These are phyloP conservation scores for Ophion costatus DNA, from an alignment of 2,888 invertebrate genomes.

Conservation along the genomic window DNA sequence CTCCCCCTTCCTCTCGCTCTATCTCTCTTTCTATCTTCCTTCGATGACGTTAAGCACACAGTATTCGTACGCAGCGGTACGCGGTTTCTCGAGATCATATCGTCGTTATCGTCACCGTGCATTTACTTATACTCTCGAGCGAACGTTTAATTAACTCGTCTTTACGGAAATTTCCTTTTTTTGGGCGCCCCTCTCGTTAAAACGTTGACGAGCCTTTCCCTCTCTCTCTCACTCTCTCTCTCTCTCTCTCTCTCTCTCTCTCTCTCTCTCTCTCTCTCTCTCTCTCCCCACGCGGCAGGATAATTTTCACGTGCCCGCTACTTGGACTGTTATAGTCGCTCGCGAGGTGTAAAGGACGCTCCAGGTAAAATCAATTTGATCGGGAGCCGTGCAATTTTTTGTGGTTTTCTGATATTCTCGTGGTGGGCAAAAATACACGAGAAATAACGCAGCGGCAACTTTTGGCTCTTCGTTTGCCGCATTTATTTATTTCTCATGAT, in stretches of 20 bases:
- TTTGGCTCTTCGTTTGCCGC: too few species aligned
- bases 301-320: constrained; percentile 49
- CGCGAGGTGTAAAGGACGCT: not conserved
- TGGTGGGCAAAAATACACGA: too few species aligned
- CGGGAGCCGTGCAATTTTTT: not conserved
- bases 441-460: too few species aligned
- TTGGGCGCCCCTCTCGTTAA: constrained; percentile 43
- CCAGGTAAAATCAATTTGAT: not conserved
- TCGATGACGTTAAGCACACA: constrained; percentile 21
- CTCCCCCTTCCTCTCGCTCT: not conserved
- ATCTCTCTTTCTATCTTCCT: constrained; percentile 15
- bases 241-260: not conserved
- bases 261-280: too few species aligned
- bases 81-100: constrained; percentile 65
- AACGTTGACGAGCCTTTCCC: constrained; percentile 31
- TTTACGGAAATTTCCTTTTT: constrained; percentile 54
- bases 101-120: constrained; percentile 69
- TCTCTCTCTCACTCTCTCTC: constrained; percentile 16
- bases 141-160: constrained; percentile 69
- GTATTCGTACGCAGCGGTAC: constrained; percentile 38
- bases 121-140: constrained; percentile 56
- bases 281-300: not conserved
- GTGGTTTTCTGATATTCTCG: not conserved
- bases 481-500: too few species aligned
- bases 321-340: not conserved